These are phyloP conservation scores for Zaprionus vittiger DNA, from an alignment of 1,140 invertebrate genomes.

Conservation along the genomic window DNA sequence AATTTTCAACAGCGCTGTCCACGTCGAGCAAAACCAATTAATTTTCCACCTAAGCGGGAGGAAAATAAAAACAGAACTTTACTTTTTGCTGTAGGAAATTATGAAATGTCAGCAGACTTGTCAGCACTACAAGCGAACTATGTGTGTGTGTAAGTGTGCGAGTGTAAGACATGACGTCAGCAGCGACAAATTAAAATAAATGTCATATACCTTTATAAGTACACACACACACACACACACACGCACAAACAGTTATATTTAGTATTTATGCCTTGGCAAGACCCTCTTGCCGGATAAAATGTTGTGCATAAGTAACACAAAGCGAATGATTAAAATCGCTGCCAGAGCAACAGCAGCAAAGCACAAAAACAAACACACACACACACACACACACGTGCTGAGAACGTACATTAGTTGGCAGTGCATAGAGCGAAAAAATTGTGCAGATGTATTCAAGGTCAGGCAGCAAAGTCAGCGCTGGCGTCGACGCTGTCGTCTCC, in stretches of 20 bases:
- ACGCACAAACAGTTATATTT: background rate
- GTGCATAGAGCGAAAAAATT: constrained; percentile 52
- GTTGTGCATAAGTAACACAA: constrained; percentile 46
- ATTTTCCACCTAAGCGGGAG: constrained; percentile 61
- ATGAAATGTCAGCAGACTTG: constrained; percentile 51
- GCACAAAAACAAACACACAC: constrained; percentile 17
- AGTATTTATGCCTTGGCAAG: constrained; percentile 34
- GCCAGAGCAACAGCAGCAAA: constrained; percentile 42
- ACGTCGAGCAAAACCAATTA: constrained; percentile 59
- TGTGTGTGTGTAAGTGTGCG: background rate
- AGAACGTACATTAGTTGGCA: constrained; percentile 51
- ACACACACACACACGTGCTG: constrained; percentile 16
- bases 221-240: background rate
- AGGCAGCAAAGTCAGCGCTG: constrained; percentile 68
- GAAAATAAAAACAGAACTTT: constrained; percentile 48
- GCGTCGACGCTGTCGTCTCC: constrained; percentile 34
- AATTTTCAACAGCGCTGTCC: constrained; percentile 37
- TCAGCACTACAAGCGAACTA: constrained; percentile 16
- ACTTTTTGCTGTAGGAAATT: constrained; percentile 34
- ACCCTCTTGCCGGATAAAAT: constrained; percentile 27
- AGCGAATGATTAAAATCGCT: constrained; percentile 51
- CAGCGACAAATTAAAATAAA: constrained; percentile 54
- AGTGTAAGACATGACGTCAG: constrained; percentile 49
- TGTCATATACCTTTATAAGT: constrained; percentile 22
- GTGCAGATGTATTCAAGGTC: constrained; percentile 80